These are phyloP conservation scores for Penelope pileata DNA, from an alignment of 2,113 vertebrate genomes.

Conservation along the genomic window DNA sequence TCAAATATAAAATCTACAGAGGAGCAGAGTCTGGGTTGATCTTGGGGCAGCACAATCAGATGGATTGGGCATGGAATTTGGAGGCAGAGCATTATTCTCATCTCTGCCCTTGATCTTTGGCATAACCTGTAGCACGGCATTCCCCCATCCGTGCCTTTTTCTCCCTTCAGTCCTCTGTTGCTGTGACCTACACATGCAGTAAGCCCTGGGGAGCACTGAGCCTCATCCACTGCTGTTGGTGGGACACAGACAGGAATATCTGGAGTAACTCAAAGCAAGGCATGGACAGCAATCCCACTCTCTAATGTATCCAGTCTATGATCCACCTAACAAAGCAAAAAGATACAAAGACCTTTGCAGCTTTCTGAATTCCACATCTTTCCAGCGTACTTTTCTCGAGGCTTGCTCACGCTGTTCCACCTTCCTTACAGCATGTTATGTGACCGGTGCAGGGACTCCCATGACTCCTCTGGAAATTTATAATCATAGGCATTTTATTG, in stretches of 20 bases:
- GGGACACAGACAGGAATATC: not conserved
- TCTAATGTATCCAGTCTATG: not conserved
- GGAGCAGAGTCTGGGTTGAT: not conserved
- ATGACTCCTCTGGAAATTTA: not conserved
- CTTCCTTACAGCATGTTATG: not conserved
- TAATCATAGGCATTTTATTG: not conserved
- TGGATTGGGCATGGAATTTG: not conserved
- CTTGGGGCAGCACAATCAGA: not conserved
- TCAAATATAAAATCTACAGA: not conserved
- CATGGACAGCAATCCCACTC: not conserved
- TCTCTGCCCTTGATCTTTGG: not conserved
- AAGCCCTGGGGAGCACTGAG: not conserved
- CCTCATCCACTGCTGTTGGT: rapidly evolving
- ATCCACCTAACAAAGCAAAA: not conserved
- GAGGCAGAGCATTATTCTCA: not conserved
- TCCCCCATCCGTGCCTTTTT: not conserved
- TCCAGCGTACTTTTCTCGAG: not conserved
- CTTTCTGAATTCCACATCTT: not conserved
- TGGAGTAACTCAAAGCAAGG: not conserved
- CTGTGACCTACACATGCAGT: rapidly evolving
- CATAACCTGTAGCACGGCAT: not conserved
- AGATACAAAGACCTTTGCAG: not conserved
- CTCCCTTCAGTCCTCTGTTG: not conserved
- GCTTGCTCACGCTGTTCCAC: not conserved
- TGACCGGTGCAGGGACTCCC: not conserved